Percentiles rank a stretch among this genome's conserved stretches.
These are phyloP conservation scores for Trididemnum clinides DNA, from an alignment of 23 tunicate genomes.

Conservation along the genomic window DNA sequence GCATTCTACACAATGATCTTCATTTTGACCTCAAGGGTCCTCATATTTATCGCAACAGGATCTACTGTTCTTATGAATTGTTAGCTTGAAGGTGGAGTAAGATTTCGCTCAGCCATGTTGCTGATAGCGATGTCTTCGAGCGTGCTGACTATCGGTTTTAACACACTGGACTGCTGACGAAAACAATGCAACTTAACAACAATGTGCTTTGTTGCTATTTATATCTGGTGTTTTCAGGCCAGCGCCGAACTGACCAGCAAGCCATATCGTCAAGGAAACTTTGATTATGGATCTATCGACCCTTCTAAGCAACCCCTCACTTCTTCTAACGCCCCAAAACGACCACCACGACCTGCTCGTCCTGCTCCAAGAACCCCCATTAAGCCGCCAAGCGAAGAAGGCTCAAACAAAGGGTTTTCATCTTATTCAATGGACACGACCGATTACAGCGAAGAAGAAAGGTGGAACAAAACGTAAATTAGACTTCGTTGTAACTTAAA, in stretches of 20 bases:
- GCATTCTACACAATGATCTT: too few species aligned
- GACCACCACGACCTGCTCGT: slow-evolving; percentile 11
- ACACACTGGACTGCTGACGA: too few species aligned
- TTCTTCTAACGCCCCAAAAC: neutral
- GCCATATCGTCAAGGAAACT: slow-evolving; percentile 12
- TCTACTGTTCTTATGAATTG: too few species aligned
- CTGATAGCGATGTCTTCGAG: too few species aligned
- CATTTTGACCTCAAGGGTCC: too few species aligned
- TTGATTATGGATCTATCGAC: neutral
- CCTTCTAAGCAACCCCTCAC: neutral
- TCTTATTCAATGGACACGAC: slow-evolving; percentile 13
- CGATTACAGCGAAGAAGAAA: slow-evolving; percentile 59
- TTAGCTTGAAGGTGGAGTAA: too few species aligned
- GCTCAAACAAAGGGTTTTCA: neutral
- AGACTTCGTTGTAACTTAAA: neutral
- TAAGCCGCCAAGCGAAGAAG: neutral
- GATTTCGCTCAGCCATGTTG: too few species aligned
- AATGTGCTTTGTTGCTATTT: neutral
- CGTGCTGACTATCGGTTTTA: too few species aligned
- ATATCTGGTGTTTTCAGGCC: neutral
- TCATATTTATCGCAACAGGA: too few species aligned
- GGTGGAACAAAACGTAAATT: slow-evolving; percentile 36
- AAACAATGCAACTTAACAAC: too few species aligned
- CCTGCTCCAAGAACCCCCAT: neutral
- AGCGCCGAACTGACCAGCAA: neutral